Evolutionary conservation across 1,140 invertebrate genomes (phyloP).

Genomic region (Monochamus saltuarius): DNA sequence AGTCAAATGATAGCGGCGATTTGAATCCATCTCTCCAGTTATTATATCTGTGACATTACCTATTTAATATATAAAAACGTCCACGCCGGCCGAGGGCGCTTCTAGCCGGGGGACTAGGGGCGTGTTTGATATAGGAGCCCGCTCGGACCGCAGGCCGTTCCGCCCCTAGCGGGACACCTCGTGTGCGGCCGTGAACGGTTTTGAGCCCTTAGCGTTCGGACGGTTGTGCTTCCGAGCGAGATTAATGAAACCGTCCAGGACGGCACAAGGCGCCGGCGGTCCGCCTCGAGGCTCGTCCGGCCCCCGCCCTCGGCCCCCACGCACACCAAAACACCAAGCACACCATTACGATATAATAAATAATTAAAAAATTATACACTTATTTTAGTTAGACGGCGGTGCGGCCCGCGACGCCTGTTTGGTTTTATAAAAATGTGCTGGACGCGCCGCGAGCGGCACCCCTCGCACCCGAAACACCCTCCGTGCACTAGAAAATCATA

Average conservation of each 20-base stretch:
- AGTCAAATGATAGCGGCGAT: constrained; percentile 15
- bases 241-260: constrained; percentile 22
- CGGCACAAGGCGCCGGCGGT: constrained; percentile 1
- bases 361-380: constrained; percentile 28
- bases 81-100: constrained; percentile 15
- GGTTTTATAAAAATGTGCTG: constrained; percentile 21
- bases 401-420: constrained; percentile 7
- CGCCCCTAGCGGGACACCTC: constrained; percentile 12
- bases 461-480: constrained; percentile 3
- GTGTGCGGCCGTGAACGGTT: constrained; percentile 21
- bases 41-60: constrained; percentile 36
- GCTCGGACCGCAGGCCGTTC: constrained; percentile 13
- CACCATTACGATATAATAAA: constrained; percentile 23
- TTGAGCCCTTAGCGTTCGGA: constrained; percentile 31
- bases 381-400: constrained; percentile 17
- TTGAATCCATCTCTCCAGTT: constrained; percentile 29
- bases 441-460: constrained; percentile 13
- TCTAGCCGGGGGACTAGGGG: constrained; percentile 4
- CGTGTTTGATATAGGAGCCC: constrained; percentile 22
- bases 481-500: constrained; percentile 14
- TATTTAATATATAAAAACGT: constrained; percentile 41
- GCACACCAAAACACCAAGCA: constrained; percentile 6
- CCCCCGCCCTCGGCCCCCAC: constrained; percentile 4
- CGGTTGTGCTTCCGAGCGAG: constrained; percentile 16
- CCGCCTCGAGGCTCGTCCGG: background rate